These are phyloP conservation scores for Gymnocheta viridis DNA, from an alignment of 2,888 invertebrate species.

Conservation along the genomic window DNA sequence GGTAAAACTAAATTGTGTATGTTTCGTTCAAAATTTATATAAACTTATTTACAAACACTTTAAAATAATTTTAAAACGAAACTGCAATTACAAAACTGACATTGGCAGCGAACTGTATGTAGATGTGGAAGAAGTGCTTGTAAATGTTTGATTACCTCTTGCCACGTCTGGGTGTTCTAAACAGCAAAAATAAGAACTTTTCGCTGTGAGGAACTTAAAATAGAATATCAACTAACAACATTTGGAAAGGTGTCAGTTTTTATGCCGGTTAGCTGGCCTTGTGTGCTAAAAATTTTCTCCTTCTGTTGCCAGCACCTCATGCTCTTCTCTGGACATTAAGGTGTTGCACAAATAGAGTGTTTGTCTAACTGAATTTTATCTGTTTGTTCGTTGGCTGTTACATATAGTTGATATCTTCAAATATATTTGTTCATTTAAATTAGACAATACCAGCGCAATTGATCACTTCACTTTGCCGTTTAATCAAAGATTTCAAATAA, in stretches of 20 bases:
- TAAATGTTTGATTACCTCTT: conserved; percentile 31
- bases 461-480: too few relatives aligned
- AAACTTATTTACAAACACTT: conserved; percentile 31
- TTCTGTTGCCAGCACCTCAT: not conserved
- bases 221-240: conserved; percentile 35
- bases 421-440: too few relatives aligned
- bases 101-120: not conserved
- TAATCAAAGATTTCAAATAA: too few relatives aligned
- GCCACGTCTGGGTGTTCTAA: not conserved
- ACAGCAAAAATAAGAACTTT: not conserved
- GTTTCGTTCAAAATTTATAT: not conserved
- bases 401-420: too few relatives aligned
- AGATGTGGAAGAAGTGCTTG: not conserved
- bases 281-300: not conserved
- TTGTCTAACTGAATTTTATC: too few relatives aligned
- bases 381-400: too few relatives aligned
- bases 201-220: not conserved
- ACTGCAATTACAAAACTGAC: conserved; percentile 21
- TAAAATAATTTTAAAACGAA: conserved; percentile 31
- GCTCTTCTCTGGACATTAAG: too few relatives aligned
- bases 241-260: conserved; percentile 27
- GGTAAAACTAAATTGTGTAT: conserved; percentile 24
- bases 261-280: not conserved
- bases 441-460: too few relatives aligned
- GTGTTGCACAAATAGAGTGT: not conserved